A percentile compares a stretch with the other conserved stretches of the same genome.
These are phyloP conservation scores for Melipona quadrifasciata DNA, from an alignment of 1,140 invertebrate genomes.

Conservation along the genomic window DNA sequence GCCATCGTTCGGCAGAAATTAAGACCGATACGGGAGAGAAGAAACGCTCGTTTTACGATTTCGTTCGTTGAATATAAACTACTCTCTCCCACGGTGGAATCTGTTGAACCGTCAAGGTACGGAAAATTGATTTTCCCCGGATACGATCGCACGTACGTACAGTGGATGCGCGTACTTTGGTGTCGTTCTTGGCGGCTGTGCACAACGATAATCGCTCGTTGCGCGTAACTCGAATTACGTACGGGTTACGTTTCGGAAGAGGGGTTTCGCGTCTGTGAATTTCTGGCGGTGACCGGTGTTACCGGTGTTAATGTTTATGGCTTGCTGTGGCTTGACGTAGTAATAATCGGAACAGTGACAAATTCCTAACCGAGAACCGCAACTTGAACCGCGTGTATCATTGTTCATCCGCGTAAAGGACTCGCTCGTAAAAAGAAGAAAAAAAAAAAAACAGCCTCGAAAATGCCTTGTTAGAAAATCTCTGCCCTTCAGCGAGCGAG, in stretches of 20 bases:
- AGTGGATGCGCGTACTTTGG: background rate
- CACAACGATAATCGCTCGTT: background rate
- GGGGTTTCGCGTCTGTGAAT: background rate
- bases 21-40: background rate
- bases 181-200: background rate
- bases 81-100: too few species aligned
- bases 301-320: constrained; percentile 43
- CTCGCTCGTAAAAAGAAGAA: background rate
- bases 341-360: constrained; percentile 53
- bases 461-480: too few species aligned
- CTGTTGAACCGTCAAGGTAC: background rate
- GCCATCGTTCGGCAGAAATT: background rate
- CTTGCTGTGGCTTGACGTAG: constrained; percentile 41
- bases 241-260: constrained; percentile 1
- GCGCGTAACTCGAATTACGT: background rate
- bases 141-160: background rate
- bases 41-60: background rate
- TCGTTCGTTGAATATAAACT: background rate
- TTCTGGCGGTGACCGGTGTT: constrained; percentile 11
- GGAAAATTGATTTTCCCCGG: background rate
- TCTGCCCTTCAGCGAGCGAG: too few species aligned
- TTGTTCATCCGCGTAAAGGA: background rate
- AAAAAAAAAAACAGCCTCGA: too few species aligned
- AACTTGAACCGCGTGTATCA: constrained; percentile 58
- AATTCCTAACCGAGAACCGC: constrained; percentile 62